Evolutionary conservation across 2,113 vertebrate genomes (phyloP), one percentile per base, ranked within the genome.

Genomic region (Prunella fulvescens): DNA sequence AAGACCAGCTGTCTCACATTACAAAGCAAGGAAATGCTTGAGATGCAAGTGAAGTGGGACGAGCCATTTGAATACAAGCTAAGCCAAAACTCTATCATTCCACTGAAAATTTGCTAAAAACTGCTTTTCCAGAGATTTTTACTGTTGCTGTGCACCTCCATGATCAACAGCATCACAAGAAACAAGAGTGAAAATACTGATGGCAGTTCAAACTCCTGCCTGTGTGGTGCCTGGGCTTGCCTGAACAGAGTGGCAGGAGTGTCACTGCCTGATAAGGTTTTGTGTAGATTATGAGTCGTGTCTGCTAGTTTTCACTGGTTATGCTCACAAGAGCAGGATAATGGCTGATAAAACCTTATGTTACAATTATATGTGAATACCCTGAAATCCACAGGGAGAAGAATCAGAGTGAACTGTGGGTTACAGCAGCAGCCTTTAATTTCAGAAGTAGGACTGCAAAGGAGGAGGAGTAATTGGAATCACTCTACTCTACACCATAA

Each of bases 371-470:
- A 48, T 11, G 29, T 61, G 89, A 93, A 80, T 73, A 35, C 24
- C 23, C 73, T 45, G 50, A 92, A 86, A 92, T 39, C 28, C 74
- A 71, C 42, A 50, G 9, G 45, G 76, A 83, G 74, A 45, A 77
- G 82, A 83, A 91, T 80, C 85, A 64, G 77, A 94, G 64, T n/a
- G 80, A 95, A 84, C 69, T 9, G 54, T 58, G 44, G 51, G 48
- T 91, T 93, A 62, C 23, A 81, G 81, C 69, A 78, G 83, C 78
- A 86, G 77, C 65, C 85, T 95, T 95, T 78, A 53, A 76, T 56
- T 94, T 94, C 90, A 79, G 90, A 79, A 80, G 44, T 17, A 78
- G 47, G 69, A 71, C 39, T 78, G 74, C 69, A 86, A 94, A 86
- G 54, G 72, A 86, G 62, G 50, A 91, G 61, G 69, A 91, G 67